Percentiles rank a stretch among this genome's conserved stretches.
Evolutionary conservation across 2,888 invertebrate species (phyloP).

Genomic region (Saturnia japonica): DNA sequence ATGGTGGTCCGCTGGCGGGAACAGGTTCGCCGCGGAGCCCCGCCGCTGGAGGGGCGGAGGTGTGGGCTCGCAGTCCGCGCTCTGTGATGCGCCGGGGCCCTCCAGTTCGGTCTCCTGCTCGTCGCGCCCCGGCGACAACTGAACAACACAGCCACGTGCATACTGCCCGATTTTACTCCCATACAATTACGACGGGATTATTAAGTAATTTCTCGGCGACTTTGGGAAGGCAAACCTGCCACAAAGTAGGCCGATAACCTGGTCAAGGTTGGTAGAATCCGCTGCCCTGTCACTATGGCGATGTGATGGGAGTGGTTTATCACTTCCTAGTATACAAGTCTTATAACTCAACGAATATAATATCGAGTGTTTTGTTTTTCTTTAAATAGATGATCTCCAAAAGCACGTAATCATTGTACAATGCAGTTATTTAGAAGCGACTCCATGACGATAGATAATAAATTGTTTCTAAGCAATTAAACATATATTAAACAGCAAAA

Average conservation of each 20-base stretch:
- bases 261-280: no score
- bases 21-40: conserved; percentile 94
- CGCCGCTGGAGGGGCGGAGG: conserved; percentile 90
- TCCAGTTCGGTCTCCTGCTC: conserved; percentile 93
- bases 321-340: no score
- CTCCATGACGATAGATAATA: background rate
- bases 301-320: no score
- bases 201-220: background rate
- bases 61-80: conserved; percentile 96
- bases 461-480: background rate
- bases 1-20: conserved; percentile 85
- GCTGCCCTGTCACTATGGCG: no score
- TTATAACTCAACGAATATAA: no score
- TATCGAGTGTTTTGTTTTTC: no score
- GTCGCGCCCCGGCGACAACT: conserved; percentile 93
- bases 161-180: conserved; percentile 15
- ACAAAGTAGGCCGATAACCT: no score
- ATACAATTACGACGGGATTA: background rate
- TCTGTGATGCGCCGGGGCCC: conserved; percentile 94
- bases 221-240: no score
- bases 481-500: background rate
- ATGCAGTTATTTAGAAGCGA: background rate
- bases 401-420: background rate
- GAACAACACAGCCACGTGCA: conserved; percentile 31
- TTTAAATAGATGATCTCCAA: background rate